Evolutionary conservation across 2,797 vertebrate genomes (phyloP).

Genomic region (Chiloscyllium punctatum): DNA sequence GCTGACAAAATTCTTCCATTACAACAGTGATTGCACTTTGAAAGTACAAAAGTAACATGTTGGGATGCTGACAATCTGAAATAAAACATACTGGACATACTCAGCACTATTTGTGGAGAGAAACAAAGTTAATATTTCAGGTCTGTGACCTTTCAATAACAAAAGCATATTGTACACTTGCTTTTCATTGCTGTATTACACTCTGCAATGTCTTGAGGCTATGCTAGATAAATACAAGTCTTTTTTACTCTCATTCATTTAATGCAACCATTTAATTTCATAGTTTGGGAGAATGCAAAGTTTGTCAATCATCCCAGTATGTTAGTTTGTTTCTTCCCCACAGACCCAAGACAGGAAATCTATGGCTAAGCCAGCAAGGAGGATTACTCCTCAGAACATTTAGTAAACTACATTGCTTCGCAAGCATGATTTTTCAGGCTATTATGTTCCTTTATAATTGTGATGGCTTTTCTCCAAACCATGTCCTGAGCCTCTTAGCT

Average conservation of each 20-base stretch:
- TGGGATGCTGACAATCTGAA: too few species aligned
- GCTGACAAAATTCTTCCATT: not conserved
- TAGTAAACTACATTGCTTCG: not conserved
- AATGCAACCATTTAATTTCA: too few species aligned
- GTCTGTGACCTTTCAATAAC: not conserved
- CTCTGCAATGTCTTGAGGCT: not conserved
- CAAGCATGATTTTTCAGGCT: not conserved
- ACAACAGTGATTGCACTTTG: not conserved
- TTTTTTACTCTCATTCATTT: too few species aligned
- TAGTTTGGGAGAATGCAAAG: not conserved
- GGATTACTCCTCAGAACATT: not conserved
- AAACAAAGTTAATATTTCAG: too few species aligned
- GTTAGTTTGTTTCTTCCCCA: not conserved
- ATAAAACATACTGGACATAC: too few species aligned
- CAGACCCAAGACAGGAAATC: not conserved
- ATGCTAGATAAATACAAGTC: not conserved
- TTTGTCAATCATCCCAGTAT: not conserved
- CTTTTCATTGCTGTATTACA: too few species aligned
- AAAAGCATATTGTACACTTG: too few species aligned
- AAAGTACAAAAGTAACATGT: too few species aligned
- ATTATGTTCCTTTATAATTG: not conserved
- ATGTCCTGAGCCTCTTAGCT: not conserved
- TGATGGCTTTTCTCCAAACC: constrained; percentile 17
- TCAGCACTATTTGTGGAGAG: too few species aligned
- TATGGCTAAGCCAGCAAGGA: constrained; percentile 9